These are phyloP conservation scores for Gastrophysa polygoni DNA, from an alignment of 2,888 invertebrate genomes.

Conservation along the genomic window DNA sequence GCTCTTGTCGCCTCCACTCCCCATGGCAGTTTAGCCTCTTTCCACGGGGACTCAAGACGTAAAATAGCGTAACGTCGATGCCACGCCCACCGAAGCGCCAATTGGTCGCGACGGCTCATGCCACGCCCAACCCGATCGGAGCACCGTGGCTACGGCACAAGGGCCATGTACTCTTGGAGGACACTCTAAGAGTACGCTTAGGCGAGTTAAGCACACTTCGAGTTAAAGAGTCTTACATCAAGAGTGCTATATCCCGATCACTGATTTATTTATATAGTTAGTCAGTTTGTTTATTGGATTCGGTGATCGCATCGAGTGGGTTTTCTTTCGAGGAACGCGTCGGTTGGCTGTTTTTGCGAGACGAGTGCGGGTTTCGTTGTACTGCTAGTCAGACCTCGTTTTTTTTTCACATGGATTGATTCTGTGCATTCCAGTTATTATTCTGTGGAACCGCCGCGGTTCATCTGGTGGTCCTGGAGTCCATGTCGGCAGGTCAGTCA, in stretches of 20 bases:
- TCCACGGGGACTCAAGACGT: conserved; percentile 17
- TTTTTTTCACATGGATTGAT: conserved; percentile 32
- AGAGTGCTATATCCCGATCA: conserved; percentile 60
- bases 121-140: conserved; percentile 37
- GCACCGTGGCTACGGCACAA: conserved; percentile 55
- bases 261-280: conserved; percentile 62
- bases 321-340: conserved; percentile 50
- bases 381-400: conserved; percentile 30
- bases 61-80: conserved; percentile 5
- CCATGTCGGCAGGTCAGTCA: conserved; percentile 55
- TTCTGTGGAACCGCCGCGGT: conserved; percentile 30
- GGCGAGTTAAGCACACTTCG: conserved; percentile 62
- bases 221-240: conserved; percentile 62
- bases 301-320: conserved; percentile 56
- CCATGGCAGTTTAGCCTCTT: conserved; percentile 19
- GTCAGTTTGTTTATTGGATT: conserved; percentile 62
- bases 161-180: conserved; percentile 61
- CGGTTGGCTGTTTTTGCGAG: conserved; percentile 48
- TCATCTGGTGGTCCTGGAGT: conserved; percentile 53
- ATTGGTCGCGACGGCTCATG: conserved; percentile 6
- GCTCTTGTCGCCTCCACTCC: conserved; percentile 22
- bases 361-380: conserved; percentile 31
- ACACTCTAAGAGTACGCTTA: conserved; percentile 61
- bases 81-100: conserved; percentile 16
- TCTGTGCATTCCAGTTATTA: conserved; percentile 27